Base-by-base conservation (phyloP, 1,140 invertebrate species). In the Campodea augens region DNA sequence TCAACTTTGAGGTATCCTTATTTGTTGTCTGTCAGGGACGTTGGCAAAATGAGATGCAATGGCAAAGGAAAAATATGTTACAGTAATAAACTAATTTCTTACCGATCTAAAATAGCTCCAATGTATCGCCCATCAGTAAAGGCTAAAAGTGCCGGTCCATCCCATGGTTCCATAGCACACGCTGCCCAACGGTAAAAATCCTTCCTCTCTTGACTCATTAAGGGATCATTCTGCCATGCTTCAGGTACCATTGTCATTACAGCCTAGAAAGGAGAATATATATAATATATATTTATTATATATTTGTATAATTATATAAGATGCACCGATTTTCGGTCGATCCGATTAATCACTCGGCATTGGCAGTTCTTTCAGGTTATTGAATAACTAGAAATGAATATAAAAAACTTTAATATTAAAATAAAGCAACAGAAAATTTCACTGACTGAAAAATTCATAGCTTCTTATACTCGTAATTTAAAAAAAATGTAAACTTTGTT, bases 221-320 rank as follows among this genome's bases (percentile, higher is more conserved):
- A 81, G 40, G 72, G 63, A 57, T 93, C 86, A 59, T 98, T 95
- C 61, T 98, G 92, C 93, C 95, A 98, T 4, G 95, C 95, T 66
- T 98, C 93, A 1, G 95, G 95, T 23, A 98, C 91, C 92, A 99
- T 96, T 0, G 88, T 97, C 85, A 98, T 93, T 19, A 98, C 86
- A 48, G 92, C 91, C 77, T 81, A 52, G 43, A 57, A 41, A 20
- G 52, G 44, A 52, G 10, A 12, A 39, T 19, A 10, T n/a, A n/a
- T n/a, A n/a, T n/a, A n/a, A n/a, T n/a, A n/a, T n/a, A n/a, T n/a
- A n/a, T n/a, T n/a, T n/a, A n/a, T n/a, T n/a, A n/a, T n/a, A n/a
- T n/a, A n/a, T n/a, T n/a, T n/a, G n/a, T n/a, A n/a, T n/a, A n/a
- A n/a, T n/a, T n/a, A n/a, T n/a, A n/a, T n/a, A n/a, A n/a, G n/a